These are phyloP conservation scores for Dunckerocampus dactyliophorus DNA, from an alignment of 2,113 vertebrate genomes.

Conservation along the genomic window DNA sequence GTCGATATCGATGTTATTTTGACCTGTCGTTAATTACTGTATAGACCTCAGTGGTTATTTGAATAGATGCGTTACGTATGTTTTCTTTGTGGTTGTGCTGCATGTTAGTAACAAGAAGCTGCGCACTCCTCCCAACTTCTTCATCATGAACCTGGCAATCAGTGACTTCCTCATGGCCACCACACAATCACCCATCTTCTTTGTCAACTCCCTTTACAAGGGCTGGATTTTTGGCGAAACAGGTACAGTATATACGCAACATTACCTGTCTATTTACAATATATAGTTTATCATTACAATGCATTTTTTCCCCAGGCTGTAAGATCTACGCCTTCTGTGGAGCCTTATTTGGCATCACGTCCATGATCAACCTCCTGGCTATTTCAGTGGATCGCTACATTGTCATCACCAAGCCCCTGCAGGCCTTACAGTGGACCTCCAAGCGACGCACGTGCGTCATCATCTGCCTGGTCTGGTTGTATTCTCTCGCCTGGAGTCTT, in stretches of 20 bases:
- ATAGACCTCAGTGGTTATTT: too few species aligned
- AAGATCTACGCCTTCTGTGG: conserved; percentile 93
- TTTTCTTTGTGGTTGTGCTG: background rate
- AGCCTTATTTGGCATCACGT: conserved; percentile 89
- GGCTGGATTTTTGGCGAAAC: conserved; percentile 89
- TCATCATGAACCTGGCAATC: conserved; percentile 87
- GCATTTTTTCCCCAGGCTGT: conserved; percentile 73
- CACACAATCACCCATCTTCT: conserved; percentile 89
- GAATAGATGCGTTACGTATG: background rate
- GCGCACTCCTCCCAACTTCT: conserved; percentile 80
- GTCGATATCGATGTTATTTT: too few species aligned
- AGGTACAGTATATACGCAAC: conserved; percentile 63
- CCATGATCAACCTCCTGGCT: conserved; percentile 90
- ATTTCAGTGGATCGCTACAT: conserved; percentile 91
- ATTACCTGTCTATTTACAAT: background rate
- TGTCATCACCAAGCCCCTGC: conserved; percentile 88
- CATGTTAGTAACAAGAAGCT: conserved; percentile 83
- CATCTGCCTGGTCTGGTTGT: conserved; percentile 84
- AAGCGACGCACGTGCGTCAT: conserved; percentile 77
- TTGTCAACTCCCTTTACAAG: conserved; percentile 84
- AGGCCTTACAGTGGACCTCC: conserved; percentile 78
- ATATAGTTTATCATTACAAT: background rate
- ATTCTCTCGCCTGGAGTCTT: conserved; percentile 89
- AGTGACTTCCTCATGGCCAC: conserved; percentile 92
- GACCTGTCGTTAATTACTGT: too few species aligned